Percentiles rank a stretch among this genome's conserved stretches.
These are phyloP conservation scores for Eremobia ochroleuca DNA, from an alignment of 2,888 invertebrate genomes.

Conservation along the genomic window DNA sequence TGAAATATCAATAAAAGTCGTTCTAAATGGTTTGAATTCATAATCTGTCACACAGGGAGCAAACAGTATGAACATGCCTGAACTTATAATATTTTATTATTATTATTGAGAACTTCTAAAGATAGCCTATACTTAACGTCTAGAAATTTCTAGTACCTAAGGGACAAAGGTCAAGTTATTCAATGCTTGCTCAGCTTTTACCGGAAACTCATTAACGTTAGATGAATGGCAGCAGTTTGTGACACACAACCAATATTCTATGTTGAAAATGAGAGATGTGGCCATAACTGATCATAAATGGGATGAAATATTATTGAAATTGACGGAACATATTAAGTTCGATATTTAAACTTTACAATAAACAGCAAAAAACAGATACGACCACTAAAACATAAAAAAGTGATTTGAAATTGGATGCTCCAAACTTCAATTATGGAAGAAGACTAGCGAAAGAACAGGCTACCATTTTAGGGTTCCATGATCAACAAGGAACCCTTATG, in stretches of 20 bases:
- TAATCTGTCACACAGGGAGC: not conserved
- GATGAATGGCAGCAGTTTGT: conserved; percentile 53
- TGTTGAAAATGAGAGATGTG: conserved; percentile 27
- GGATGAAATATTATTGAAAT: not conserved
- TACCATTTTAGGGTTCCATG: too few species aligned
- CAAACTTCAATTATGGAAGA: not conserved
- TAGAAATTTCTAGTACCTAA: conserved; percentile 47
- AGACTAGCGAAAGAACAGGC: not conserved
- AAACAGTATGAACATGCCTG: not conserved
- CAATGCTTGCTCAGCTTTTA: conserved; percentile 52
- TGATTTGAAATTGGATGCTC: not conserved
- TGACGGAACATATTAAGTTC: not conserved
- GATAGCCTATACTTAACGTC: conserved; percentile 11
- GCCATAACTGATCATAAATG: conserved; percentile 11
- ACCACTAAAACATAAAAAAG: not conserved
- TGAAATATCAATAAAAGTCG: not conserved
- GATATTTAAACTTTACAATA: not conserved
- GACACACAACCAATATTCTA: conserved; percentile 43
- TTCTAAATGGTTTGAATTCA: not conserved
- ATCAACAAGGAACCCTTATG: too few species aligned
- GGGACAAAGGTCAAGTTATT: conserved; percentile 58
- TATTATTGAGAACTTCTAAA: conserved; percentile 31
- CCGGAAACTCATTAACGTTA: conserved; percentile 58
- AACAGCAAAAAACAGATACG: not conserved
- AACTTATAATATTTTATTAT: not conserved